Base-by-base conservation (phyloP, 2,797 vertebrate genomes). In the Lycodopsis pacificus region DNA sequence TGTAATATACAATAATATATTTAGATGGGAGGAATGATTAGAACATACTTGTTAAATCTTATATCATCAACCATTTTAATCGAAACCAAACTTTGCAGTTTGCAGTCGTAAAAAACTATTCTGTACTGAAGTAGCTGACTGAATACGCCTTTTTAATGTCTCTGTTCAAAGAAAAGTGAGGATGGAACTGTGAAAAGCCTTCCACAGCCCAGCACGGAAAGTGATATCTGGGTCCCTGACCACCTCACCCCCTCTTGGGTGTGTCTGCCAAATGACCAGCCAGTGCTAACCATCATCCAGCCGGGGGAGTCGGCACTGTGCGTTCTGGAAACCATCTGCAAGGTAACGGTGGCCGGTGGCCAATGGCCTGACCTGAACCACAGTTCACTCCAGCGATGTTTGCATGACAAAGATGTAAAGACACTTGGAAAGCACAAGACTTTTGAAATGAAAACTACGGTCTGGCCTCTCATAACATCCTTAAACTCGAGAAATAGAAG, bases 181-280 rank as follows among this genome's bases (percentile, higher is more conserved):
- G 88, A 96, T 25, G 95, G 95, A 67, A 91, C 92, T 2, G 87
- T 96, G 83, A 96, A 96, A 73, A 96, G 91, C 1, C 94, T 98
- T 78, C 95, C 96, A 66, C 95, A 95, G 72, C 95, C 96, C 81
- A 96, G 92, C 86, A 88, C 96, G 0, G 97, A 98, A 84, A 96
- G 94, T 10, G 97, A 99, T 72, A 96, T 97, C 67, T 99, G 98
- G 98, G 96, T 97, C 65, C 96, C 96, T 0, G 97, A 98, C 83
- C 96, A 97, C 92, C 97, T 98, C 83, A 96, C 95, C 0, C 98
- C 98, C 0, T 99, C 98, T 51, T 99, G 98, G 98, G 97, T 99
- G 77, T 97, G 96, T 91, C 91, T 99, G 86, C 98, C 98, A 32
- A 97, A 97, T 64, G 97, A 98, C 91, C 96, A 97, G 90, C 96